These are phyloP conservation scores for Teleiodes luculella DNA, from an alignment of 2,888 invertebrate genomes.

Conservation along the genomic window DNA sequence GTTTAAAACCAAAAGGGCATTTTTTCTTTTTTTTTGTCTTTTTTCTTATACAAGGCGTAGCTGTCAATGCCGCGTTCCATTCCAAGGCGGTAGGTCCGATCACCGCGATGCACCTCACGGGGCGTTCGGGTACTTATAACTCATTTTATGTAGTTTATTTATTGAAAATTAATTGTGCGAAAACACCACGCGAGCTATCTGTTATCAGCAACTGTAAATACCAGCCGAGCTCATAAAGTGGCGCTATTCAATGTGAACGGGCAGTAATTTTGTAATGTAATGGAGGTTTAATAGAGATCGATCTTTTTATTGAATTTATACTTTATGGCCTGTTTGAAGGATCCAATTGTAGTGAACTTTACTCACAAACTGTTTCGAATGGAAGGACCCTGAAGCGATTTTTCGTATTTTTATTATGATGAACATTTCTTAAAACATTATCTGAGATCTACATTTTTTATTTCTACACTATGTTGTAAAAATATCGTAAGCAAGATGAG, in stretches of 20 bases:
- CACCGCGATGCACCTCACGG: constrained; percentile 46
- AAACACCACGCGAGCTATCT: constrained; percentile 42
- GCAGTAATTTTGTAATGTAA: constrained; percentile 5
- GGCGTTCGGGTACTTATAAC: constrained; percentile 43
- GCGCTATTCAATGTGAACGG: constrained; percentile 11
- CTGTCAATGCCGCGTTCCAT: constrained; percentile 41
- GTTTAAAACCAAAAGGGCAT: not conserved
- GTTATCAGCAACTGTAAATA: constrained; percentile 38
- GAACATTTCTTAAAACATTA: constrained; percentile 39
- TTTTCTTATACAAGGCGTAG: constrained; percentile 30
- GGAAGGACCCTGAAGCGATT: constrained; percentile 23
- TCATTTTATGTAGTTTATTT: constrained; percentile 56
- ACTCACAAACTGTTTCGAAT: not conserved
- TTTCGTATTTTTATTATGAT: constrained; percentile 28
- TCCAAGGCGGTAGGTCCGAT: constrained; percentile 52
- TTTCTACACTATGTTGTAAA: constrained; percentile 46
- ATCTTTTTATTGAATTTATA: constrained; percentile 15
- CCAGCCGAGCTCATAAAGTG: constrained; percentile 19
- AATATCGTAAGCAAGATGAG: constrained; percentile 49
- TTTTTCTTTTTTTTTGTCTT: constrained; percentile 12
- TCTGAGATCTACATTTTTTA: constrained; percentile 48
- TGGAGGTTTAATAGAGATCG: constrained; percentile 12
- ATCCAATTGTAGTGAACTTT: not conserved
- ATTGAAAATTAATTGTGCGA: constrained; percentile 68
- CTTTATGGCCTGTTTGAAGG: constrained; percentile 9